phyloP scores from a whole-genome alignment of 2,797 vertebrate genomes.

The Ceryle rudis region DNA sequence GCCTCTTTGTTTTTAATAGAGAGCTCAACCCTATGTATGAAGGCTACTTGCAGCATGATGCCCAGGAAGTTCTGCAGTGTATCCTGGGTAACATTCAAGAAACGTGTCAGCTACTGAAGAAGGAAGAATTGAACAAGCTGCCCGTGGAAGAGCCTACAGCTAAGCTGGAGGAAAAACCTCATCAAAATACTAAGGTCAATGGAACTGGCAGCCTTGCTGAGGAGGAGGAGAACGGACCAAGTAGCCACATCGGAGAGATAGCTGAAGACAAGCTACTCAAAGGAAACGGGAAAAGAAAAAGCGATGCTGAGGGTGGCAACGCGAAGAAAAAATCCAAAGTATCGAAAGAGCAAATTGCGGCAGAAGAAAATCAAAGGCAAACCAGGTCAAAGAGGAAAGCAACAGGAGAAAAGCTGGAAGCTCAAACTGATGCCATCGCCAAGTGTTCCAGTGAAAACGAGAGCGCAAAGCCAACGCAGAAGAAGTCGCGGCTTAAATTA shows the following conservation, averaged over 20 bases:
- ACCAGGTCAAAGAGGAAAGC: conserved; percentile 94
- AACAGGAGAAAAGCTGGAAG: conserved; percentile 76
- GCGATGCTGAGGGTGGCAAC: conserved; percentile 89
- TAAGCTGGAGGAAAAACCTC: conserved; percentile 33
- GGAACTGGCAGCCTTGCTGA: not conserved
- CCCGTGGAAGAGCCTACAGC: conserved; percentile 54
- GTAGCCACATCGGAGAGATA: not conserved
- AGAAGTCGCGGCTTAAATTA: conserved; percentile 85
- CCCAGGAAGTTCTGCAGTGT: conserved; percentile 97
- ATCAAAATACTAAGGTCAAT: not conserved
- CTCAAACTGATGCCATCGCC: conserved; percentile 65
- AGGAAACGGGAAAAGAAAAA: conserved; percentile 91
- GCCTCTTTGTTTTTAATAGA: conserved; percentile 69
- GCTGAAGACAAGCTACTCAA: conserved; percentile 77
- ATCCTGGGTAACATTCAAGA: conserved; percentile 96
- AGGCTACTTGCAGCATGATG: conserved; percentile 96
- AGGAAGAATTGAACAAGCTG: conserved; percentile 79
- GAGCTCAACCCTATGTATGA: conserved; percentile 99
- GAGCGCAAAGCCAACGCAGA: conserved; percentile 80
- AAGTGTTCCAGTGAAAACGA: conserved; percentile 72
- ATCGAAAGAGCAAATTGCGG: conserved; percentile 79
- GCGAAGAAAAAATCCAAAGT: conserved; percentile 93
- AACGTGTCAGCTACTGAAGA: conserved; percentile 91
- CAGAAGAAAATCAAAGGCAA: conserved; percentile 80
- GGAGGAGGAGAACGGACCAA: not conserved